Evolutionary conservation across 2,113 vertebrate species (phyloP), one percentile per base, ranked within the genome.

Genomic region (Symphodus melops): DNA sequence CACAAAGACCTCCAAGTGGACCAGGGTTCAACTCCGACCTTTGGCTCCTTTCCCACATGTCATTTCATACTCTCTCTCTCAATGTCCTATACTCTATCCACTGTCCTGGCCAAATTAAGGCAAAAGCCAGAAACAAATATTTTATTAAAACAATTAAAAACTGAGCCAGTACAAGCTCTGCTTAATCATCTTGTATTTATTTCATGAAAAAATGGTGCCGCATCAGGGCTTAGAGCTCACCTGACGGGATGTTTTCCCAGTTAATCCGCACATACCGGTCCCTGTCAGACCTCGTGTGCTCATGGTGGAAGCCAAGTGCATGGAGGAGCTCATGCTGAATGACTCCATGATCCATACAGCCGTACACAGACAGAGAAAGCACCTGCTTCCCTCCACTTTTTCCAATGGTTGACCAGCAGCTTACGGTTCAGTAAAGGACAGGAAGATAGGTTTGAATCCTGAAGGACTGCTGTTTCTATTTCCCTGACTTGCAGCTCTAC

Each of bases 301-400:
- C 89, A 19, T 90, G 84, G 67, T 84, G 33, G 51, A 91, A 92
- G 9, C 88, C 84, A 16, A 91, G 62, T 0, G 79, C 49, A 19
- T 88, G 90, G 4, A 90, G 69, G 33, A 92, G 72, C 72, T 92
- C 81, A 8, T 90, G 89, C 21, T 82, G 77, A 49, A 88, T 56
- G 42, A 86, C n/a, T 0, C 85, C 85, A 5, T 36, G 62, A 10
- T 65, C 44, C 3, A 92, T 2, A 44, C 91, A 92, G 16, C 77
- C 67, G 0, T 20, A 7, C 14, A 17, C 64, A 4, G 67, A 54
- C 58, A 93, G 60, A 56, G 86, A 92, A 11, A 92, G 0, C 21
- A 37, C 17, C 83, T 91, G 91, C 21, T 37, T 19, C 4, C 82
- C 79, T 5, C 86, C 86, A 1, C n/a, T 48, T 25, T 3, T 54